These are phyloP conservation scores for Panopea generosa DNA, from an alignment of 2,888 invertebrate genomes.

Conservation along the genomic window DNA sequence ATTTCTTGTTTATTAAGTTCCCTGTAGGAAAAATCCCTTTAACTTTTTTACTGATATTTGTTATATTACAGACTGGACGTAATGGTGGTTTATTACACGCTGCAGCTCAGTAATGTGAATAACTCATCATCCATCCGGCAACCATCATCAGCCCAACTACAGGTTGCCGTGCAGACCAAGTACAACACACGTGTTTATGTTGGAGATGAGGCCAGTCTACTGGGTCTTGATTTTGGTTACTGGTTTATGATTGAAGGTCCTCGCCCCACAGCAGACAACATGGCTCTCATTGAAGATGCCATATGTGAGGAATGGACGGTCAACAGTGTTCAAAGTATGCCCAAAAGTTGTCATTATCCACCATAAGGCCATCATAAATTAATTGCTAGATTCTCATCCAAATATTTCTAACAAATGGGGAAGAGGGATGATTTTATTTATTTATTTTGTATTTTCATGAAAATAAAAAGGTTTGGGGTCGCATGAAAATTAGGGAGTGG, in stretches of 20 bases:
- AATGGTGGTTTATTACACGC: slow-evolving; percentile 35
- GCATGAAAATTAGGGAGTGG: too few species aligned
- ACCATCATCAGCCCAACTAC: slow-evolving; percentile 26
- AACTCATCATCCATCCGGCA: slow-evolving; percentile 21
- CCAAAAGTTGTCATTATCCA: too few species aligned
- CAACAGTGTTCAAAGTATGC: slow-evolving; percentile 19
- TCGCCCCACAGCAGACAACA: slow-evolving; percentile 33
- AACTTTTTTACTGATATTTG: not conserved
- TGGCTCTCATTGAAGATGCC: slow-evolving; percentile 25
- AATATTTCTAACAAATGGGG: too few species aligned
- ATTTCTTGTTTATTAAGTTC: too few species aligned
- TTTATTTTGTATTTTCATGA: too few species aligned
- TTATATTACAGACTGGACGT: slow-evolving; percentile 40
- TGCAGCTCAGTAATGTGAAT: slow-evolving; percentile 22
- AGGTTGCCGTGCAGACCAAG: slow-evolving; percentile 23
- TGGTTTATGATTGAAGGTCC: slow-evolving; percentile 57
- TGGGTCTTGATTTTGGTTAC: slow-evolving; percentile 35
- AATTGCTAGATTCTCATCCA: too few species aligned
- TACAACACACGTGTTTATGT: slow-evolving; percentile 45
- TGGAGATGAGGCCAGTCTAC: slow-evolving; percentile 30
- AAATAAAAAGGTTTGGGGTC: too few species aligned
- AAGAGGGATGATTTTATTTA: too few species aligned
- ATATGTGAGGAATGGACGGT: slow-evolving; percentile 48
- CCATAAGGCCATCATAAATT: too few species aligned
- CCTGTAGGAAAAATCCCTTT: too few species aligned